Evolutionary conservation across 35 echinoderm and acorn worm species (phyloP).

Genomic region (Holothuria glaberrima): DNA sequence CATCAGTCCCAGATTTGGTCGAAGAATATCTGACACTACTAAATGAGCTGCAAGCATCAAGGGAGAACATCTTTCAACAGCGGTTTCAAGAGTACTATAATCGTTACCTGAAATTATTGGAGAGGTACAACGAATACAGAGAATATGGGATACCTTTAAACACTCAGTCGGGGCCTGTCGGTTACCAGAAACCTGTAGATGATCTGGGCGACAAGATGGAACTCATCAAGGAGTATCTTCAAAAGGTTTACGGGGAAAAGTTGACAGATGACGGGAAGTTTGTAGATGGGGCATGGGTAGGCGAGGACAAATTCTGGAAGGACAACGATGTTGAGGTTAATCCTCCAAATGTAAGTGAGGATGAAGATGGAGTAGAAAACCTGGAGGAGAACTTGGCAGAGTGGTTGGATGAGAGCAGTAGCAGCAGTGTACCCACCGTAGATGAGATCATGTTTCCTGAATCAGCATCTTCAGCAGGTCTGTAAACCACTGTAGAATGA

Average conservation of each 20-base stretch:
- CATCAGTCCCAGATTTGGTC: not conserved
- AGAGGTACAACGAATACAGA: conserved; percentile 49
- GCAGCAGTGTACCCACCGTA: not conserved
- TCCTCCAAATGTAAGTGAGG: not conserved
- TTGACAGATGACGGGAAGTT: conserved; percentile 32
- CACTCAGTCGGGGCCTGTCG: not conserved
- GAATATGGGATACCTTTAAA: not conserved
- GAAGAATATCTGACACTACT: conserved; percentile 32
- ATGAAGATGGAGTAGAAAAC: not conserved
- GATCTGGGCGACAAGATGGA: conserved; percentile 42
- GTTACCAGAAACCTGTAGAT: not conserved
- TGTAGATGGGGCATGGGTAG: conserved; percentile 59
- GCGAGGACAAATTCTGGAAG: conserved; percentile 12
- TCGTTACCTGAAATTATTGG: conserved; percentile 20
- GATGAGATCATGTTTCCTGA: too few relatives aligned
- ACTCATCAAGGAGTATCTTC: conserved; percentile 37
- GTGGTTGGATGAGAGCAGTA: not conserved
- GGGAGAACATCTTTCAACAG: not conserved
- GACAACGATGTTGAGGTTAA: not conserved
- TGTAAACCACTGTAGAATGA: too few relatives aligned
- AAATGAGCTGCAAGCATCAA: not conserved
- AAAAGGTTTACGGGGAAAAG: conserved; percentile 30
- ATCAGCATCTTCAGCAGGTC: too few relatives aligned
- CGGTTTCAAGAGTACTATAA: conserved; percentile 47
- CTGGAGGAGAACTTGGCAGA: conserved; percentile 1